Conservation (phyloP, 2,113 vertebrate species). For the Diphyllodes magnificus region DNA sequence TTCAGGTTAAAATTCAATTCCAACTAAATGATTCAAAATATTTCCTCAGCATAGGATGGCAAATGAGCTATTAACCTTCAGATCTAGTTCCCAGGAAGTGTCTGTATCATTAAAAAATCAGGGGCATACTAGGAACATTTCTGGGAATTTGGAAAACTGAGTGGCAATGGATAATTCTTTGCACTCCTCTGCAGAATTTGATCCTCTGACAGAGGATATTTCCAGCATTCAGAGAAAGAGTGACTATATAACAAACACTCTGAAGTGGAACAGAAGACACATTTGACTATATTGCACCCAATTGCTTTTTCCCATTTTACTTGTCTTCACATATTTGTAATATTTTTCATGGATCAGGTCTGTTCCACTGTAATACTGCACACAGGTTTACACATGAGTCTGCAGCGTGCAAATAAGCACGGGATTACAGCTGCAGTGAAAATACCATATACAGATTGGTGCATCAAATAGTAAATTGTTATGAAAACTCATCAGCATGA, state of each 20-base stretch:
- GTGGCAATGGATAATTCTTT: not conserved
- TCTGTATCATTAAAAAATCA: not conserved
- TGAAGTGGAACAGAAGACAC: not conserved
- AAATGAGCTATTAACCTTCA: not conserved
- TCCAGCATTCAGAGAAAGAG: not conserved
- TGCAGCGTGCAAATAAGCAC: not conserved
- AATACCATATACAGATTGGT: not conserved
- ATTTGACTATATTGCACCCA: not conserved
- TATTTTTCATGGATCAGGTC: not conserved
- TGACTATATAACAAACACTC: not conserved
- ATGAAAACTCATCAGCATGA: not conserved
- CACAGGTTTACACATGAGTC: not conserved
- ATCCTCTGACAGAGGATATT: not conserved
- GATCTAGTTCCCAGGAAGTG: not conserved
- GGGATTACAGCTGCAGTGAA: not conserved
- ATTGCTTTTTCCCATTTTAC: not conserved
- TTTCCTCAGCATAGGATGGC: not conserved
- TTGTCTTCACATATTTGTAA: not conserved
- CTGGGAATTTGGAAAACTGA: not conserved
- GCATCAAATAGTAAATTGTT: not conserved
- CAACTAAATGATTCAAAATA: not conserved
- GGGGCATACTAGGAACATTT: not conserved
- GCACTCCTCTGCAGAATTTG: not conserved
- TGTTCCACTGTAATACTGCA: not conserved
- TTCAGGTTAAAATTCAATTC: not conserved